Evolutionary conservation across 2,888 invertebrate genomes (phyloP), one percentile per base, ranked within the genome.

Genomic region (Sclerodermus sp.): DNA sequence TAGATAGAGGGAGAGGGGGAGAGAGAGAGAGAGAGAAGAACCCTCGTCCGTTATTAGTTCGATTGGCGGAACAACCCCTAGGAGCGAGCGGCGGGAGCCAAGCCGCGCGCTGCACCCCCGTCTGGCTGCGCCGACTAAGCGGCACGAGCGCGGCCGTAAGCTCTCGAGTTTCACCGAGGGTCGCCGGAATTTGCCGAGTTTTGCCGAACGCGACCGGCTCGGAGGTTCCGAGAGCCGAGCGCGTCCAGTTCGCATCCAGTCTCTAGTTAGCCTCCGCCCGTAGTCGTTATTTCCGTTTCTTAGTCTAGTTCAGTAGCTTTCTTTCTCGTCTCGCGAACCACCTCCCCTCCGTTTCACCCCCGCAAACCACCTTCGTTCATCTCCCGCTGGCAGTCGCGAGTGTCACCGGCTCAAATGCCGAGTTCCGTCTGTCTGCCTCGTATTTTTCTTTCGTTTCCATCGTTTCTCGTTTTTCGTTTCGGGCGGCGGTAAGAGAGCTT

Each of bases 191-290:
- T 44, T 40, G 13, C 42, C 60, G 55, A 15, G 18, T 18, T 23
- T 31, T 55, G 46, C 23, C 37, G 51, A 51, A 38, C 30, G n/a
- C 29, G n/a, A 41, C 30, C 49, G 42, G 18, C 23, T 23, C 42
- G 34, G 13, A 15, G 45, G 14, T 31, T 16, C 15, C 36, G 42
- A 23, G 34, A 34, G 12, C n/a, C 34, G 34, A n/a, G 34, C 34
- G 12, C 34, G 34, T 12, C 34, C 13, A 12, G 34, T 46, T 40
- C 49, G 42, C 51, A 53, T 59, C 62, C 66, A 69, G 70, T 73
- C 69, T 67, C 63, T 68, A 70, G 67, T 67, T 71, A 75, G 73
- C 73, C 73, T 67, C 70, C 70, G 71, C 67, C 68, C 71, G 70
- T 61, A 57, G 60, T 72, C 61, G 67, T 69, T 71, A 44, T 68